Evolutionary conservation across 2,888 invertebrate species (phyloP).

Genomic region (Cyclophora albipunctata): DNA sequence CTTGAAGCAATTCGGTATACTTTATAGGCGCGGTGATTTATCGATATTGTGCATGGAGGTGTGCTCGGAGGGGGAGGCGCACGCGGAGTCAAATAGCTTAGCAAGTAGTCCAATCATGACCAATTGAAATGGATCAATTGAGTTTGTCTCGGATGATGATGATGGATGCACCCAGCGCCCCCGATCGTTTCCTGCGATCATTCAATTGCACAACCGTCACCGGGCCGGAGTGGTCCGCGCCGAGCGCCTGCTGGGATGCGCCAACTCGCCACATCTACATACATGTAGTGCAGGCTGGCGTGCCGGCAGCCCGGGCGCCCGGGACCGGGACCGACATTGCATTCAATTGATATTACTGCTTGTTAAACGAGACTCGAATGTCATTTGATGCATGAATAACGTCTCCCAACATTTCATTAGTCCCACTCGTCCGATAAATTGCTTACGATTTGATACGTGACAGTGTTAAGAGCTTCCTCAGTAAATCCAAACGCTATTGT

Average conservation of each 20-base stretch:
- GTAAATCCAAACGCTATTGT: no score
- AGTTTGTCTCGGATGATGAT: conserved; percentile 48
- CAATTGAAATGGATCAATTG: conserved; percentile 48
- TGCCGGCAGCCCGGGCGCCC: no score
- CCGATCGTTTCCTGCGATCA: conserved; percentile 59
- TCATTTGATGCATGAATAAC: conserved; percentile 20
- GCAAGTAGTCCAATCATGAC: conserved; percentile 24
- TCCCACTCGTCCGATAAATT: no score
- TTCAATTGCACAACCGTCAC: conserved; percentile 43
- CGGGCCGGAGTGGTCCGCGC: conserved; percentile 14
- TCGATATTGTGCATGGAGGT: no score
- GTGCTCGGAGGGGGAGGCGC: no score
- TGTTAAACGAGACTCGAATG: conserved; percentile 23
- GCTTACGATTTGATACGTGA: no score
- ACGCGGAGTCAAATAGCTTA: no score
- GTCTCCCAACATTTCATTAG: conserved; percentile 10
- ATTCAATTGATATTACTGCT: conserved; percentile 36
- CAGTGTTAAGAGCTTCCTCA: no score
- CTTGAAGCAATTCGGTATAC: no score
- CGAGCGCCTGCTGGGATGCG: conserved; percentile 40
- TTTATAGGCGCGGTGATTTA: no score
- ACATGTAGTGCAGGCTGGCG: conserved; percentile 11
- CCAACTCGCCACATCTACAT: conserved; percentile 20
- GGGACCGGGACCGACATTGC: conserved; percentile 37
- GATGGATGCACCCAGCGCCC: conserved; percentile 57